Evolutionary conservation across 2,797 vertebrate genomes (phyloP).

Genomic region (Chaenodraco wilsoni): DNA sequence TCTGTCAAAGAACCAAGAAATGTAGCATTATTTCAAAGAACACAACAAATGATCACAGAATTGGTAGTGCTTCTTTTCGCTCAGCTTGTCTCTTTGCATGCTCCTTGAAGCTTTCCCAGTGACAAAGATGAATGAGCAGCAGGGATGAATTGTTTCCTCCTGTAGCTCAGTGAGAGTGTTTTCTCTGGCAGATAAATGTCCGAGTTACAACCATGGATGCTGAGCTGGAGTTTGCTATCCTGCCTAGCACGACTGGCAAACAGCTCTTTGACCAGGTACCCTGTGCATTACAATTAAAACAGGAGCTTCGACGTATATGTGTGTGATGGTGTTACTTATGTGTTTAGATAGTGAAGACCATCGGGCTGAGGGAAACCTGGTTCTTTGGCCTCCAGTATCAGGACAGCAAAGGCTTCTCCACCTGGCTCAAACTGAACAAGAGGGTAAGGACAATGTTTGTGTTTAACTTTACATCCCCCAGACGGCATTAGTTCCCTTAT

Average conservation of each 20-base stretch:
- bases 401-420: conserved; percentile 96
- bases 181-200: conserved; percentile 90
- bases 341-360: conserved; percentile 94
- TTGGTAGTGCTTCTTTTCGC: conserved; percentile 32
- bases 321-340: conserved; percentile 15
- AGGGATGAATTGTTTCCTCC: conserved; percentile 10
- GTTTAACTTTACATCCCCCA: background rate
- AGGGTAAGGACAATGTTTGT: conserved; percentile 84
- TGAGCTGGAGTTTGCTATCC: conserved; percentile 98
- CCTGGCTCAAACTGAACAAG: conserved; percentile 98
- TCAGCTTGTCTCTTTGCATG: conserved; percentile 43
- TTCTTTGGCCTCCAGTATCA: conserved; percentile 98
- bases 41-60: conserved; percentile 33
- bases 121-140: conserved; percentile 39
- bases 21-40: conserved; percentile 47
- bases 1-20: conserved; percentile 61
- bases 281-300: background rate
- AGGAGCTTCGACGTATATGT: background rate
- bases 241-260: conserved; percentile 96
- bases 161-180: conserved; percentile 55
- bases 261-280: conserved; percentile 97
- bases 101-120: conserved; percentile 43
- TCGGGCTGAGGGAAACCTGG: conserved; percentile 97
- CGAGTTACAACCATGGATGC: conserved; percentile 98
- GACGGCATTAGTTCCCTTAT: background rate